Evolutionary conservation across 2,113 vertebrate species (phyloP), one percentile per base, ranked within the genome.

Genomic region (Lagenorhynchus albirostris): DNA sequence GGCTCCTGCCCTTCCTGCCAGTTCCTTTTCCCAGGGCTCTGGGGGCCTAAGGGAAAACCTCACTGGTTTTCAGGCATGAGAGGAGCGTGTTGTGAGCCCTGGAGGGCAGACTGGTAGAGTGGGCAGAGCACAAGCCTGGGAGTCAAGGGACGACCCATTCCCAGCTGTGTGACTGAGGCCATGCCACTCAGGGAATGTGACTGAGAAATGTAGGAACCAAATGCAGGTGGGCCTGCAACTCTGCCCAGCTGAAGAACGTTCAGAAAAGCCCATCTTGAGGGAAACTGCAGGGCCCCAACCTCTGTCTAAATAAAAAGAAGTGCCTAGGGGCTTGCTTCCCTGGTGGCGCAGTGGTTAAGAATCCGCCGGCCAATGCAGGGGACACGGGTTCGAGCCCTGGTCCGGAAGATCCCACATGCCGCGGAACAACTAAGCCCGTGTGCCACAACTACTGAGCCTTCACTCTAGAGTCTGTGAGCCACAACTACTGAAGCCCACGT

Each of bases 291-390:
- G 60, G 50, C 5, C 31, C 8, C 8, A 44, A 11, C 77, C 31
- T 63, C 50, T 14, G 58, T 41, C 12, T 70, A 36, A 90, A 62
- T 67, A 53, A 79, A 55, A 92, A 89, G 12, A 98, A 98, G 77
- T 15, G 9, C 84, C 65, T 96, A 95, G 53, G 53, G 53, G 15
- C 5, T 17, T 53, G 15, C 5, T 53, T 53, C 53, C 53, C 53
- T 53, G 15, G 53, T 5, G 53, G 53, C 5, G 15, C 53, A 53
- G 53, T 53, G 53, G 53, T 53, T 53, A 17, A 53, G 53, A 53
- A 53, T 53, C 53, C 5, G 0, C 15, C 53, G 17, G 15, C 53
- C 53, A 18, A 53, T 1, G 15, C 15, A 53, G 53, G 53, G 53
- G 15, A 53, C 15, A 53, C 1, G 53, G 53, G 53, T 53, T 53